Evolutionary conservation across 2,797 vertebrate genomes (phyloP).

Genomic region (Malacoctenus gilli): DNA sequence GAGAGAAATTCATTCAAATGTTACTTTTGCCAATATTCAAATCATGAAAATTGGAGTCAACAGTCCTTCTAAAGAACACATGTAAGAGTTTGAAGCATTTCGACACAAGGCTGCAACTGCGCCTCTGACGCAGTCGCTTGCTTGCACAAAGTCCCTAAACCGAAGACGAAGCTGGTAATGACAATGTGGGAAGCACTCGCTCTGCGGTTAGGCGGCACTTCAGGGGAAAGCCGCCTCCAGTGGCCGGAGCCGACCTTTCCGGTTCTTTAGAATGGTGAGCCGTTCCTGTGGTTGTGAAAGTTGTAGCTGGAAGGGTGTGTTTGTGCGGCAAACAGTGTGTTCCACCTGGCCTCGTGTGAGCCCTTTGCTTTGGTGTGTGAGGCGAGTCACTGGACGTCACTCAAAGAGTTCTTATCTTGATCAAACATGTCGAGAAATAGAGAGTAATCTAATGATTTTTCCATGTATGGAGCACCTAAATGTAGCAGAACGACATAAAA

Average conservation of each 20-base stretch:
- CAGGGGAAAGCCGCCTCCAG: constrained; percentile 13
- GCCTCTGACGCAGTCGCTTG: constrained; percentile 44
- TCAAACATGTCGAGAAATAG: too few relatives aligned
- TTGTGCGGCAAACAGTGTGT: constrained; percentile 1
- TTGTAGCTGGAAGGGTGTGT: constrained; percentile 20
- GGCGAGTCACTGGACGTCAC: neutral
- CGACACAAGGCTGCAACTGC: constrained; percentile 37
- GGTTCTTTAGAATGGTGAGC: constrained; percentile 51
- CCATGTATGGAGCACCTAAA: too few relatives aligned
- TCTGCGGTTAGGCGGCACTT: constrained; percentile 26
- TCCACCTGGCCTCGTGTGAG: neutral
- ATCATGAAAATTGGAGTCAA: too few relatives aligned
- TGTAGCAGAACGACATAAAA: too few relatives aligned
- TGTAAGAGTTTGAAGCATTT: constrained; percentile 39
- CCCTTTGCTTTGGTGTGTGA: constrained; percentile 22
- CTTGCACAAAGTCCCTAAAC: constrained; percentile 63
- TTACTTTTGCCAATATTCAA: too few relatives aligned
- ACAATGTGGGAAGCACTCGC: constrained; percentile 34
- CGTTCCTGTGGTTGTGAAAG: constrained; percentile 39
- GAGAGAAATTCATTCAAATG: too few relatives aligned
- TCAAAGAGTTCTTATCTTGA: too few relatives aligned
- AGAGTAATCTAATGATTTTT: too few relatives aligned
- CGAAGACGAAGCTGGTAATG: constrained; percentile 62
- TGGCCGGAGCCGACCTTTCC: constrained; percentile 37
- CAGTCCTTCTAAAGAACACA: too few relatives aligned